Base-by-base conservation (phyloP, 2,797 vertebrate genomes). In the Leucoraja ocellata region DNA sequence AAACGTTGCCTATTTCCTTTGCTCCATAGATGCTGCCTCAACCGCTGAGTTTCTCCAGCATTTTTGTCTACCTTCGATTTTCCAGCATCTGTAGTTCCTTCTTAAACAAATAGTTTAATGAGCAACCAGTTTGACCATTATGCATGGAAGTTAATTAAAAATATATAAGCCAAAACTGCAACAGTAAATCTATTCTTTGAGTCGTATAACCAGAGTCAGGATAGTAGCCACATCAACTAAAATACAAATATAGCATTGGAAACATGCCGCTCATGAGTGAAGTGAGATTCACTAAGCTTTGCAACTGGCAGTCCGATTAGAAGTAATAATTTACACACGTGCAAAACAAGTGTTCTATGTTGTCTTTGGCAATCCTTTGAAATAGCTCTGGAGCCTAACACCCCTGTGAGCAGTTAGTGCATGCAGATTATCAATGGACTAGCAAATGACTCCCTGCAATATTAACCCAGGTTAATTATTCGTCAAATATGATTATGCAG, bases 391-490 rank as follows among this genome's bases (percentile, higher is more conserved):
- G 95, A 95, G 96, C 94, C 95, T 94, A 93, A 93, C 93, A 95
- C 94, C 94, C 95, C 94, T 4, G 5, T 93, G 94, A 8, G 8
- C 94, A 90, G 94, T 95, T 93, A 95, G 95, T 96, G 96, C 95
- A 94, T 83, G 95, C 95, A 94, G 95, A 96, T 97, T 97, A 97
- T 97, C 97, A 97, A 97, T 97, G 97, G 97, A 97, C 96, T 96
- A 96, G 97, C 97, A 97, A 96, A 97, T 97, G 95, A 95, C 94
- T 97, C 96, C 96, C 97, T 96, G 95, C 97, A 96, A 96, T 97
- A 97, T 97, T 97, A 97, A 96, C 96, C 96, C 94, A 95, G 97
- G 97, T 98, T 98, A 97, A 97, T 98, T 98, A 98, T 98, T 98
- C 96, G 96, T 97, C 97, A 97, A 97, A 97, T 97, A 97, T 97